Conservation (phyloP, 2,888 invertebrate species). For the Aproaerema taeniolella region DNA sequence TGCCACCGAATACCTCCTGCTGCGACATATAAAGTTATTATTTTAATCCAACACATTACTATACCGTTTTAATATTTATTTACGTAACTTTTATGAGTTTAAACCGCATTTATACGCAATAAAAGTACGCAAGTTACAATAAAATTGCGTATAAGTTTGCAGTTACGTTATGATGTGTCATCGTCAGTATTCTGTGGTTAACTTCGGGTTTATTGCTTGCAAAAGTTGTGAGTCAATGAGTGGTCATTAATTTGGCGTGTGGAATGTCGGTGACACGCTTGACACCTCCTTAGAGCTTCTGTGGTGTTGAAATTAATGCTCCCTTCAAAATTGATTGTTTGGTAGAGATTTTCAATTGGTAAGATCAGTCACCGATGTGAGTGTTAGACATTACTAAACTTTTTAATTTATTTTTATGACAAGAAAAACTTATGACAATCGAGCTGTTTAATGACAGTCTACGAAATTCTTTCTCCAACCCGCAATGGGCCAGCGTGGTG, state of each 20-base stretch:
- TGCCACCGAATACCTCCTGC: background rate
- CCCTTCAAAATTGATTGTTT: too few relatives aligned
- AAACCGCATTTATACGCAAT: background rate
- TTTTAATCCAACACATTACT: constrained; percentile 2
- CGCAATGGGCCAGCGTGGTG: too few relatives aligned
- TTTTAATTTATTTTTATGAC: too few relatives aligned
- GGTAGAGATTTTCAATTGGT: too few relatives aligned
- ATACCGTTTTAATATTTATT: constrained; percentile 2
- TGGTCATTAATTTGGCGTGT: constrained; percentile 32
- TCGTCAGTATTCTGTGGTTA: constrained; percentile 24
- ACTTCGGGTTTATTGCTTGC: constrained; percentile 22
- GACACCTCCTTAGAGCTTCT: constrained; percentile 10
- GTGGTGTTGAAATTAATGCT: too few relatives aligned
- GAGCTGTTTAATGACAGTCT: too few relatives aligned
- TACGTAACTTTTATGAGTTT: constrained; percentile 7
- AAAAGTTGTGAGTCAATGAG: constrained; percentile 34
- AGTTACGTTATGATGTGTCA: constrained; percentile 23
- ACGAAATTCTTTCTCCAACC: too few relatives aligned
- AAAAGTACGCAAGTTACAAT: constrained; percentile 1
- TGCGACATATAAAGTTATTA: constrained; percentile 1
- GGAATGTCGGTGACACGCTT: constrained; percentile 26
- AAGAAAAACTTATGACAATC: too few relatives aligned
- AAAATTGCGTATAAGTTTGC: background rate
- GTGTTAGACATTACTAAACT: too few relatives aligned
- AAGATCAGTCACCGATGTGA: too few relatives aligned